Evolutionary conservation across 2,113 vertebrate genomes (phyloP).

Genomic region (Pimephales promelas): DNA sequence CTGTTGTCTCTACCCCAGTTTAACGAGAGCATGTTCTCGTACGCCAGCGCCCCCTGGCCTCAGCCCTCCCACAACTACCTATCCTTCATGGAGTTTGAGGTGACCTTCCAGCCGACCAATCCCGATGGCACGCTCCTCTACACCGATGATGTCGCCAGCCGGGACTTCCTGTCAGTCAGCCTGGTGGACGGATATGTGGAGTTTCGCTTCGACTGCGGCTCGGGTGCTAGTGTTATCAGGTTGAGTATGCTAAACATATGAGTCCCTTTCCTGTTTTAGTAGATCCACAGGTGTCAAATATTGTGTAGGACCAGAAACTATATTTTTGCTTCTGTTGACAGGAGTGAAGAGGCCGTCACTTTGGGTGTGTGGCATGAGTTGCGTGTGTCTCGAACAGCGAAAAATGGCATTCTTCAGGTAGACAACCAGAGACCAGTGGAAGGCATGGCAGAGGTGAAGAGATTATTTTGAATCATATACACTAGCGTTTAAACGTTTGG

Average conservation of each 20-base stretch:
- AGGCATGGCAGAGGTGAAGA: slow-evolving; percentile 86
- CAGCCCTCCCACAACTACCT: slow-evolving; percentile 86
- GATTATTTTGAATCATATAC: not conserved
- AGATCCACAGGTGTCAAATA: not conserved
- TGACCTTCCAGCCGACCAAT: slow-evolving; percentile 83
- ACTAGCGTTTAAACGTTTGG: not conserved
- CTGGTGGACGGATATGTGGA: slow-evolving; percentile 84
- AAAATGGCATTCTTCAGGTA: slow-evolving; percentile 91
- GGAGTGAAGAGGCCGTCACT: slow-evolving; percentile 84
- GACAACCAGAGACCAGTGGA: slow-evolving; percentile 86
- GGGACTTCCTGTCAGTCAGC: slow-evolving; percentile 89
- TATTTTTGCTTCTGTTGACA: slow-evolving; percentile 53
- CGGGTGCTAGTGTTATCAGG: slow-evolving; percentile 89
- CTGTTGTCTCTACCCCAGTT: slow-evolving; percentile 86
- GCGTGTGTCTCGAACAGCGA: slow-evolving; percentile 88
- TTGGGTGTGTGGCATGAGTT: slow-evolving; percentile 89
- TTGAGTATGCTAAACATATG: not conserved
- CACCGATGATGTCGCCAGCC: slow-evolving; percentile 86
- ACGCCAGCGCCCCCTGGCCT: slow-evolving; percentile 86
- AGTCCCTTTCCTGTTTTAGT: not conserved
- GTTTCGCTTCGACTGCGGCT: slow-evolving; percentile 96
- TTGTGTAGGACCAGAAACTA: not conserved
- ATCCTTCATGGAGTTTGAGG: slow-evolving; percentile 94
- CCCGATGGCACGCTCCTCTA: slow-evolving; percentile 88
- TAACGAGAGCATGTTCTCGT: slow-evolving; percentile 85